Evolutionary conservation across 2,888 invertebrate species (phyloP), one percentile per base, ranked within the genome.

Genomic region (Parnassius orleans): DNA sequence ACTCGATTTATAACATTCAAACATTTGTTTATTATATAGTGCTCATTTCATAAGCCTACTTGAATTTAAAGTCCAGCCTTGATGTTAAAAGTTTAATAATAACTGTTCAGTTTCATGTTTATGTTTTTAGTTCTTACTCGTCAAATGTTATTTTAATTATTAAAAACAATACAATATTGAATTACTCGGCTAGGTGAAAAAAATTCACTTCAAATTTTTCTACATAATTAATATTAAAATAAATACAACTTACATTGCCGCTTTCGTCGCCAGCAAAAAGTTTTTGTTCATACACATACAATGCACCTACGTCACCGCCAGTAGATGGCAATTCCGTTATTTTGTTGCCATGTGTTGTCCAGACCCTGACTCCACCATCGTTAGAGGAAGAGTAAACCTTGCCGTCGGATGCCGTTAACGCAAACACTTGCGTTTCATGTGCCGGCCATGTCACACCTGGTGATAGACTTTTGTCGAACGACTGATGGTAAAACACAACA

Each of bases 211-310:
- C 50, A 50, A 7, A 46, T n/a, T 11, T 46, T 46, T 2, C 12
- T n/a, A 11, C 5, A n/a, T 46, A n/a, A 46, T 41, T 12, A 41
- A 33, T 14, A 7, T 60, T 12, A 53, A 47, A 14, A 14, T 12
- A 42, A 57, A 19, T 1, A n/a, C n/a, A 10, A 86, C 93, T 87
- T 86, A 95, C 95, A 76, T 92, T 90, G 60, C 95, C 95, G 72
- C 79, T 84, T 74, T 94, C 93, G 70, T 95, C 94, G 3, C 94
- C 94, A 55, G 92, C 90, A 71, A 90, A 94, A 12, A 95, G 75
- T 69, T 93, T 87, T 51, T 87, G 83, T 33, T 78, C 85, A 62
- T 75, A 81, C 2, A 86, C 77, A 14, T 75, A 77, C 54, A 92
- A 68, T 19, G 79, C 69, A 3, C 78, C 81, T 43, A 92, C 73